Evolutionary conservation across 2,113 vertebrate species (phyloP).

Genomic region (Oreochromis spilurus): DNA sequence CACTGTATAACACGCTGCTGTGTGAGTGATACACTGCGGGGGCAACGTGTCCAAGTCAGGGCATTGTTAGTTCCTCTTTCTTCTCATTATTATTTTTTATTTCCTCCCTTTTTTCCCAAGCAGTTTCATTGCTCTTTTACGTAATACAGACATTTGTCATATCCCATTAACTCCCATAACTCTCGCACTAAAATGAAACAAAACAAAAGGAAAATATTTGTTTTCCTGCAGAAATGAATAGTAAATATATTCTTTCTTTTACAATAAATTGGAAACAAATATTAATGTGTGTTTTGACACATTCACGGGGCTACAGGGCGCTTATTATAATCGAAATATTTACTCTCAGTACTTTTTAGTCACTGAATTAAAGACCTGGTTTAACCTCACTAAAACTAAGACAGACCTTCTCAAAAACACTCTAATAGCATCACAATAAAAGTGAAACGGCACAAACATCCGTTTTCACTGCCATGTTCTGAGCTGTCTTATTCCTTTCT

Average conservation of each 20-base stretch:
- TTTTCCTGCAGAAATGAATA: neutral
- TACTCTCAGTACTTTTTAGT: neutral
- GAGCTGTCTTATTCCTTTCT: slow-evolving; percentile 39
- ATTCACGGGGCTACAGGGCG: fast-evolving
- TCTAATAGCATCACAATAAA: neutral
- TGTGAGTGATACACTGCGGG: neutral
- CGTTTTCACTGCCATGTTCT: slow-evolving; percentile 41
- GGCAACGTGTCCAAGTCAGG: neutral
- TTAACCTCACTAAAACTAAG: neutral
- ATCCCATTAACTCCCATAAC: neutral
- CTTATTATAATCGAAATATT: neutral
- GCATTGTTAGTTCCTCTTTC: neutral
- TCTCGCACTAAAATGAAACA: neutral
- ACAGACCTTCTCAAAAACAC: neutral
- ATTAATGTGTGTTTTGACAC: neutral
- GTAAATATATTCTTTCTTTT: neutral
- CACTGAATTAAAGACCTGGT: neutral
- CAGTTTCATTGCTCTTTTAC: neutral
- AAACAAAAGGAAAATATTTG: neutral
- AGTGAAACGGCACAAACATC: slow-evolving; percentile 48
- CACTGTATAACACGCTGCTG: slow-evolving; percentile 57
- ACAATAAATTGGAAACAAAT: neutral
- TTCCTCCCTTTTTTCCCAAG: neutral
- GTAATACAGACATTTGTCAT: neutral
- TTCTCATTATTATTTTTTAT: neutral